Conservation (phyloP, 2,888 invertebrate species). For the Thalpophila matura region DNA sequence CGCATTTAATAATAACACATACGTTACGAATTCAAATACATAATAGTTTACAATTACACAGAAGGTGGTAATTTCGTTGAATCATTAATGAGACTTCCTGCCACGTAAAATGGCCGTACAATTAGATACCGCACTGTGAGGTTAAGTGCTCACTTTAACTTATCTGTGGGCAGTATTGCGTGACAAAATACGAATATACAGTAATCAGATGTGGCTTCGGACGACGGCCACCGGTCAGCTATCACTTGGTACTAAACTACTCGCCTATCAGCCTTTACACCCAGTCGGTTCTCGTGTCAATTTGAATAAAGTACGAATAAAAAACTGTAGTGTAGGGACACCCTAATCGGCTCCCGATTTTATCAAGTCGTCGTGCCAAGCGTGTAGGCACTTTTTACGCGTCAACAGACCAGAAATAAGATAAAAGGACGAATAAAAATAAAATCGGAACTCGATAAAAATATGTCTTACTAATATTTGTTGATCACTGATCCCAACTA, state of each 20-base stretch:
- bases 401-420: slow-evolving; percentile 68
- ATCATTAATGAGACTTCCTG: slow-evolving; percentile 38
- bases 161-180: slow-evolving; percentile 78
- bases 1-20: slow-evolving; percentile 12
- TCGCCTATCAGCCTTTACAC: slow-evolving; percentile 81
- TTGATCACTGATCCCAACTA: slow-evolving; percentile 23
- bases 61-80: slow-evolving; percentile 19
- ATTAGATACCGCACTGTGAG: slow-evolving; percentile 23
- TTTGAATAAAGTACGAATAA: slow-evolving; percentile 84
- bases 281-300: slow-evolving; percentile 78
- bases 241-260: slow-evolving; percentile 79
- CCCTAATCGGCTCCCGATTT: slow-evolving; percentile 79
- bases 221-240: slow-evolving; percentile 64
- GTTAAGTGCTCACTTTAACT: slow-evolving; percentile 67
- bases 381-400: slow-evolving; percentile 77
- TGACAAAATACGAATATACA: slow-evolving; percentile 80
- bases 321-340: slow-evolving; percentile 79
- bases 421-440: slow-evolving; percentile 65
- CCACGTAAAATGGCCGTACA: slow-evolving; percentile 8
- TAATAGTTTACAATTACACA: slow-evolving; percentile 5
- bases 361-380: slow-evolving; percentile 75
- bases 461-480: slow-evolving; percentile 48
- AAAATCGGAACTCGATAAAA: slow-evolving; percentile 47
- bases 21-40: slow-evolving; percentile 24
- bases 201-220: slow-evolving; percentile 80